Base-by-base conservation (phyloP, 2,797 vertebrate species). In the Poeciliopsis paucimaculata region DNA sequence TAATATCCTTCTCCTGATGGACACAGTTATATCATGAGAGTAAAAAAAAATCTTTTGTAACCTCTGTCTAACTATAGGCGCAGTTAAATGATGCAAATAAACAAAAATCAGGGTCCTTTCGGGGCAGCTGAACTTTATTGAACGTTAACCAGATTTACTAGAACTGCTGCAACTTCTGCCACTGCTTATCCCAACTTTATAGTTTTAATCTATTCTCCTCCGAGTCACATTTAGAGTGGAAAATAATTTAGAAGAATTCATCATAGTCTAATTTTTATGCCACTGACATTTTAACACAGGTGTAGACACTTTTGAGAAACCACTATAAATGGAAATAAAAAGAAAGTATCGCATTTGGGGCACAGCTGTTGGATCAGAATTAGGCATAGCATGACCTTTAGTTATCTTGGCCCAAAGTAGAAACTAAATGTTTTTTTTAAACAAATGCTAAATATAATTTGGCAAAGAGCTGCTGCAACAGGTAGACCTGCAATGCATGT, bases 251-350 rank as follows among this genome's bases (percentile, higher is more conserved):
- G 41, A 41, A 68, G 20, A 68, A 41, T 39, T 68, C 20, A 41
- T 68, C 64, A 26, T 39, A 23, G 9, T 71, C 41, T 28, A 46
- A 45, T 46, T 71, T 28, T 45, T 28, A 71, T 71, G 43, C 26
- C 26, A 16, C 64, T 41, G 64, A 68, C 64, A 68, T 68, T 68
- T 68, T 12, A 39, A 68, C 64, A 66, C 34, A 66, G 62, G 64
- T 70, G 66, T 26, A 39, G 11, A 70, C 66, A 70, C 39, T 70
- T 68, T 13, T 41, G 12, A 60, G 51, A 76, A 36, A 72, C 13
- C 16, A 75, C 36, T 20, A 36, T n/a, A 64, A 28, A 4, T 15
- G 13, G 28, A 70, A 43, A 70, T 16, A 45, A 70, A 70, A 70
- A n/a, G 68, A 28, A 46, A 46, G 45, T 71, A 71, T 43, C 12